Base-by-base conservation (phyloP, 2,113 vertebrate genomes). In the Bettongia penicillata region DNA sequence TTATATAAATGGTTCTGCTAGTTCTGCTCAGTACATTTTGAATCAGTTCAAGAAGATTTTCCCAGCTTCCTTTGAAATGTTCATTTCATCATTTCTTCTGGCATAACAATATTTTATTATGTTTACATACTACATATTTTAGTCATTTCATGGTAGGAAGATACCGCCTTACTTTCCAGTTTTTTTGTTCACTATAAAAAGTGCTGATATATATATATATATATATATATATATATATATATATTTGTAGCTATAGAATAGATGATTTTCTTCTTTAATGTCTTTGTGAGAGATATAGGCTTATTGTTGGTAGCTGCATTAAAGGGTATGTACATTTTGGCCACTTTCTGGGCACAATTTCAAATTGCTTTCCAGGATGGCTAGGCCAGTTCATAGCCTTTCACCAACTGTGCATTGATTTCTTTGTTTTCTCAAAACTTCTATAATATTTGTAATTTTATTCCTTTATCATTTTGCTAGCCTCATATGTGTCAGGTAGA, bases 181-280 rank as follows among this genome's bases (percentile, higher is more conserved):
- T 84, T 84, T 84, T 84, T 84, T 84, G 68, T 84, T 84, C n/a
- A 84, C 68, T n/a, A 84, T n/a, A 84, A 84, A 84, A 84, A 43
- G 61, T 16, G 5, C 31, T n/a, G 31, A 37, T n/a, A n/a, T 84
- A 84, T 43, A 43, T 43, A 84, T 43, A 23, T 43, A 43, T 43
- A 84, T 43, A 23, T 43, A n/a, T n/a, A 37, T n/a, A n/a, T 84
- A 84, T 43, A 37, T n/a, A n/a, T 84, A 84, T 43, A 43, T 43
- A 84, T 43, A 23, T 43, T 43, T 84, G n/a, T 84, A 84, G n/a
- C 6, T 22, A 23, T 84, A 22, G 14, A 43, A 43, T 84, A 22
- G 14, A 23, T 84, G 2, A 5, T 43, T 84, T 43, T 43, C 16
- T 5, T 84, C n/a, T 68, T 68, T 68, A 12, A 68, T 68, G 61